Evolutionary conservation across 2,113 vertebrate genomes (phyloP), one percentile per base, ranked within the genome.

Genomic region (Callaeas wilsoni): DNA sequence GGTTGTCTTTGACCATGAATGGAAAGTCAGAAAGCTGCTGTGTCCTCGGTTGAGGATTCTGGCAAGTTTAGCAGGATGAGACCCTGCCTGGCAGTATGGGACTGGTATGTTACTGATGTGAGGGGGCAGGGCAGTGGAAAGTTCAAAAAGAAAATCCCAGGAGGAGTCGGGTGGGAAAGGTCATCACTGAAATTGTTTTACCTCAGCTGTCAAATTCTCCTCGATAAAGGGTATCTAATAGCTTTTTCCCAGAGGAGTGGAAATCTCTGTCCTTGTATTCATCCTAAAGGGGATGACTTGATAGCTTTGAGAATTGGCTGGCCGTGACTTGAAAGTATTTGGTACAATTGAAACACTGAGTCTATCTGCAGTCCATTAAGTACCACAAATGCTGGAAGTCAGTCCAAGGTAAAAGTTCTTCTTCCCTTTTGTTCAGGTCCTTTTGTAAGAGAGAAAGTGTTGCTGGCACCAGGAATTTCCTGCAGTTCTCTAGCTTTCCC

Each of bases 1-100:
- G 29, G 4, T 35, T 23, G 4, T 29, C 18, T 8, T 13, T 37
- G 27, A 81, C 14, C 16, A 16, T 0, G 14, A 12, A 17, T 49
- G 27, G 32, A 20, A 88, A 33, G 13, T 33, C 42, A 44, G 42
- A 10, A 53, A 63, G 4, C 5, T 85, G 9, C 25, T 8, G 1
- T 35, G 39, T 65, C 50, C 32, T 64, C 35, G 32, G 5, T 3
- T 22, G 32, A 81, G 44, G 53, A 49, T 39, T 57, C 63, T 68
- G 73, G 33, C 9, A 41, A 13, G 8, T 42, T 77, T 5, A 39
- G 47, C 42, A 53, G 49, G 69, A 68, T 63, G 64, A 63, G 52
- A 20, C 32, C 25, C n/a, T 39, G 71, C 16, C 62, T 78, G 59
- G 33, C 37, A 73, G 23, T 17, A 13, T 20, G 13, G 33, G 19